Base-by-base conservation (phyloP, 2,888 invertebrate species). In the Hemicrepidius hirtus region DNA sequence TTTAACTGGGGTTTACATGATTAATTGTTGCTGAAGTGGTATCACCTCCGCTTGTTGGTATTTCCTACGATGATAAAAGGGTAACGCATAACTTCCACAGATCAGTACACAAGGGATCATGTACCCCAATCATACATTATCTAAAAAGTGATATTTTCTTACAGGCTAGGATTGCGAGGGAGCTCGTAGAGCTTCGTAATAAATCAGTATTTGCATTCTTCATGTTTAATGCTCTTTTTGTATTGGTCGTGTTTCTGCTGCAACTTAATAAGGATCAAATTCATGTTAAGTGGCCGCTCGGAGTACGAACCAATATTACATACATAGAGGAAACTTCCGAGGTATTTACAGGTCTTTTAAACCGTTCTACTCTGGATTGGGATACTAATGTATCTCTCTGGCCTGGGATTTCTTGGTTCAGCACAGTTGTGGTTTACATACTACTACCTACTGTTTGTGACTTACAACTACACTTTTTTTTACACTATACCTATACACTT, bases 171-270 rank as follows among this genome's bases (percentile, higher is more conserved):
- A 94, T 96, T 85, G 96, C 96, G 84, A 90, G 90, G 84, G 97
- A 97, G 88, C 91, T 99, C 88, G 92, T 95, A 86, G 97, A 97
- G 86, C 93, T 98, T 86, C 92, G 98, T 86, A 98, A 98, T 92
- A 97, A 97, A 88, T 96, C 96, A 84, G 97, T 97, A 85, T 97
- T 97, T 89, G 96, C 96, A 86, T 98, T 98, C 93, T 95, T 98
- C 90, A 98, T 99, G 98, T 95, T 98, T 92, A 99, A 99, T 93
- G 96, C 98, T 88, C 93, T 99, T 86, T 99, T 98, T 93, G 97
- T 98, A 87, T 93, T 99, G 90, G 96, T 98, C 89, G 97, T 99
- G 86, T 97, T 99, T 90, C 94, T 99, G 88, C 94, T 99, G 87
- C 98, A 99, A 93, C 92, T 98, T 89, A 97, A 98, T 91, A 98